Base-by-base conservation (phyloP, 1,140 invertebrate species). In the Metaphire vulgaris region DNA sequence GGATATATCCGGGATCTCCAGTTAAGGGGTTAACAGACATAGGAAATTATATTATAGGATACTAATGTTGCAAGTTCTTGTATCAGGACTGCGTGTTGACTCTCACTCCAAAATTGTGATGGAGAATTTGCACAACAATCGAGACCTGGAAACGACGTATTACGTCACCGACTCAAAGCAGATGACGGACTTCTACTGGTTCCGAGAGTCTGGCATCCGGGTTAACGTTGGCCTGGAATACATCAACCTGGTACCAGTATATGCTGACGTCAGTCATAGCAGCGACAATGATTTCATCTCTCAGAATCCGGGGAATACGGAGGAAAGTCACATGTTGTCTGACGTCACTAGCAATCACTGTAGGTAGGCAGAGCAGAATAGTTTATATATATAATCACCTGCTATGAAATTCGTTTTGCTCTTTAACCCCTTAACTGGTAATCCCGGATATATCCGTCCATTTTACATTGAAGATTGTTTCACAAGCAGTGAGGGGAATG, bases 211-310 rank as follows among this genome's bases (percentile, higher is more conserved):
- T 1, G 76, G 76, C 72, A 73, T 73, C 33, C 31, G 68, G 28
- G 80, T 84, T 26, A 82, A 81, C 2, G 77, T 83, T 31, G 79
- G 80, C 65, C 75, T 84, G 33, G 80, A 80, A 1, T 78, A 80
- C 21, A 79, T 82, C 1, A 82, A 79, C 78, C 76, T 83, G 26
- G 72, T 84, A 1, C 82, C 82, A 0, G 77, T 81, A 33, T 84
- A 84, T 74, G 76, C 78, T 29, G 83, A 83, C 72, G 74, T 84
- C n/a, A 79, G 81, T 14, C 81, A 81, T 31, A 2, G 56, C 41
- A 80, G 81, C 65, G 82, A 83, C 33, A 80, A 79, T 29, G 33
- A 72, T 0, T 81, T 80, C 72, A 81, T 83, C 66, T 56, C 79
- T 12, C 71, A 78, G 65, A 69, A 69, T 33, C 78, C 75, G 75